Percentiles rank a stretch among this genome's conserved stretches.
These are phyloP conservation scores for Rhinatrema bivittatum DNA, from an alignment of 2,797 vertebrate species.

Conservation along the genomic window DNA sequence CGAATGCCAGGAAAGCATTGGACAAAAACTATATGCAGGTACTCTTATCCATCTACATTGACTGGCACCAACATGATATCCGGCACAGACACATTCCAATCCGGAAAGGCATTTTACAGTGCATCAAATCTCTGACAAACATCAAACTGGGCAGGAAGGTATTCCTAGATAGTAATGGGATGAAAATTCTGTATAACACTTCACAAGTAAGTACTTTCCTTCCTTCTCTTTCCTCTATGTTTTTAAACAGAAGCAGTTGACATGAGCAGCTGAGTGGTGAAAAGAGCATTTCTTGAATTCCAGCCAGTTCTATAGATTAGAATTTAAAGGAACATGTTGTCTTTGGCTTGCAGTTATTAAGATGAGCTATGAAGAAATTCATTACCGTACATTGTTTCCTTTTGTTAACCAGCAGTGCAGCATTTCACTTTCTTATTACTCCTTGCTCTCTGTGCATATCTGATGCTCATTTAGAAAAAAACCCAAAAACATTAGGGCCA, in stretches of 20 bases:
- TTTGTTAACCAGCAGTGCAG: too few relatives aligned
- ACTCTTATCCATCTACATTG: conserved; percentile 80
- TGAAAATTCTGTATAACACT: conserved; percentile 88
- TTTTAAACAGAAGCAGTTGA: background rate
- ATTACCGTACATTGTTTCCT: too few relatives aligned
- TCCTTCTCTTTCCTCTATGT: background rate
- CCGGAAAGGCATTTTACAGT: conserved; percentile 87
- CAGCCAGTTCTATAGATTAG: too few relatives aligned
- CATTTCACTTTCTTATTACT: too few relatives aligned
- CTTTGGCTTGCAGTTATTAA: too few relatives aligned
- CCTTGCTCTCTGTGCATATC: too few relatives aligned
- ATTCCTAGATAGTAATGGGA: conserved; percentile 85
- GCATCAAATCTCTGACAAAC: conserved; percentile 86
- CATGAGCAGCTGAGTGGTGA: conserved; percentile 1
- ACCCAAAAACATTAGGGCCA: too few relatives aligned
- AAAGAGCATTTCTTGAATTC: too few relatives aligned
- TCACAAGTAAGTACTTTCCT: conserved; percentile 71
- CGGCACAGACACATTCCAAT: conserved; percentile 87
- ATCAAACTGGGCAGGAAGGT: conserved; percentile 92
- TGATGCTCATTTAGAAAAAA: too few relatives aligned
- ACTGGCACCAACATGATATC: conserved; percentile 92
- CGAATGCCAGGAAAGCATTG: conserved; percentile 86
- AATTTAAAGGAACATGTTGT: too few relatives aligned
- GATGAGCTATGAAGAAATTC: too few relatives aligned
- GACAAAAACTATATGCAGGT: conserved; percentile 76